These are phyloP conservation scores for Cryptotermes secundus DNA, from an alignment of 1,140 invertebrate genomes.

Conservation along the genomic window DNA sequence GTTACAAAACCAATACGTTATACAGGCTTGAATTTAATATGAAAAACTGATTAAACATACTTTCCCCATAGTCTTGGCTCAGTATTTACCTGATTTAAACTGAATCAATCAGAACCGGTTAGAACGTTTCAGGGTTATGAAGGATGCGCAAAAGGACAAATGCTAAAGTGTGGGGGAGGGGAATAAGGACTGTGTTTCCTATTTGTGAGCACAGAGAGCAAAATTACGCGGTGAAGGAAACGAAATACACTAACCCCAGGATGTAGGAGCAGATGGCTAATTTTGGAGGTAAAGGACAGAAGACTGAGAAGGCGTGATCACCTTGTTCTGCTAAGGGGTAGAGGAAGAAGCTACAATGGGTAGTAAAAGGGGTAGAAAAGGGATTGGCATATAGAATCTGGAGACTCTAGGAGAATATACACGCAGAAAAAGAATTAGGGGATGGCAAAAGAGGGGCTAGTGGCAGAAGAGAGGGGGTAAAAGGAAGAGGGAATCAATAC, in stretches of 20 bases:
- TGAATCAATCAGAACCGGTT: neutral
- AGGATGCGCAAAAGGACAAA: too few species aligned
- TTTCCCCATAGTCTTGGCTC: neutral
- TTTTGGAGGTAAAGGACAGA: neutral
- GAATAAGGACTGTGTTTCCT: neutral
- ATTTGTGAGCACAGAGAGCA: neutral
- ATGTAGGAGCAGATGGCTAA: neutral
- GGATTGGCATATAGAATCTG: neutral
- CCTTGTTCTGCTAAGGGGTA: neutral
- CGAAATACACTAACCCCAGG: neutral
- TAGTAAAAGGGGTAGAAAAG: neutral
- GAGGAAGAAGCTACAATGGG: neutral
- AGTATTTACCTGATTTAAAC: neutral
- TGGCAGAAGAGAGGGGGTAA: neutral
- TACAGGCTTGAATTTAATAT: too few species aligned
- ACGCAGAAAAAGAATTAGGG: neutral
- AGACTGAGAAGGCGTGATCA: neutral
- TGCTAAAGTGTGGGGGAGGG: neutral
- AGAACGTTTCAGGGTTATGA: too few species aligned
- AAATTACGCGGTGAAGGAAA: neutral
- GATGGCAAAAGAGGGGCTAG: neutral
- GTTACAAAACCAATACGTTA: too few species aligned
- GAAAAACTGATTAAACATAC: too few species aligned
- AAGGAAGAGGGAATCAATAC: neutral
- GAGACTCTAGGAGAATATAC: neutral